These are phyloP conservation scores for Genyomyrus donnyi DNA, from an alignment of 2,113 vertebrate genomes.

Conservation along the genomic window DNA sequence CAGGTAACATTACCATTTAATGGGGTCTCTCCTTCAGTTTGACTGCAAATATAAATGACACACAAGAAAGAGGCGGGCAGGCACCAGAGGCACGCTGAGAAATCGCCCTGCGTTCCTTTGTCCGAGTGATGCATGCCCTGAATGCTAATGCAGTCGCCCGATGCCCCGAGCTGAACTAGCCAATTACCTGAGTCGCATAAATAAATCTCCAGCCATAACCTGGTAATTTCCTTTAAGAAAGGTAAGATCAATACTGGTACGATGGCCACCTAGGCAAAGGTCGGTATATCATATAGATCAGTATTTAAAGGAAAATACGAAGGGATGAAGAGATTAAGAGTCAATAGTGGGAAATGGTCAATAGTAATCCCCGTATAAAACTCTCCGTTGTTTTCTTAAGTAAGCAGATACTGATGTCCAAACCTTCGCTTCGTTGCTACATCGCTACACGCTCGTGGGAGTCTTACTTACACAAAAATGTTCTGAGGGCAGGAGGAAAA, in stretches of 20 bases:
- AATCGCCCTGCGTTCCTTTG: neutral
- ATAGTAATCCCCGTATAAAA: neutral
- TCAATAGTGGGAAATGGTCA: slow-evolving; percentile 1
- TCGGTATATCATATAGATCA: neutral
- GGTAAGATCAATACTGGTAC: neutral
- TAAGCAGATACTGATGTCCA: neutral
- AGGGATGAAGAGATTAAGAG: slow-evolving; percentile 4
- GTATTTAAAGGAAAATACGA: neutral
- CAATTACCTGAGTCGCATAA: neutral
- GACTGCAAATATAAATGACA: neutral
- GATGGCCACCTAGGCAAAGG: neutral
- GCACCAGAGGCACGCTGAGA: neutral
- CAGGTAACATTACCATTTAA: slow-evolving; percentile 12
- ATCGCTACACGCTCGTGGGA: neutral
- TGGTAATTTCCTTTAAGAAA: slow-evolving; percentile 1
- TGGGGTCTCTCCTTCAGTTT: neutral
- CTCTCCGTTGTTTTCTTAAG: neutral
- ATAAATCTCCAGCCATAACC: neutral
- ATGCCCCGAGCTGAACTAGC: neutral
- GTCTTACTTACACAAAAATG: neutral
- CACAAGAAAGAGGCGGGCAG: neutral
- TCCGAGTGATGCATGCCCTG: neutral
- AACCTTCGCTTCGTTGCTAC: neutral
- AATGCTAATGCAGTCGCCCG: neutral
- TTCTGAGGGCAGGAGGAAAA: neutral